Evolutionary conservation across 2,888 invertebrate genomes (phyloP).

Genomic region (Hyles lineata): DNA sequence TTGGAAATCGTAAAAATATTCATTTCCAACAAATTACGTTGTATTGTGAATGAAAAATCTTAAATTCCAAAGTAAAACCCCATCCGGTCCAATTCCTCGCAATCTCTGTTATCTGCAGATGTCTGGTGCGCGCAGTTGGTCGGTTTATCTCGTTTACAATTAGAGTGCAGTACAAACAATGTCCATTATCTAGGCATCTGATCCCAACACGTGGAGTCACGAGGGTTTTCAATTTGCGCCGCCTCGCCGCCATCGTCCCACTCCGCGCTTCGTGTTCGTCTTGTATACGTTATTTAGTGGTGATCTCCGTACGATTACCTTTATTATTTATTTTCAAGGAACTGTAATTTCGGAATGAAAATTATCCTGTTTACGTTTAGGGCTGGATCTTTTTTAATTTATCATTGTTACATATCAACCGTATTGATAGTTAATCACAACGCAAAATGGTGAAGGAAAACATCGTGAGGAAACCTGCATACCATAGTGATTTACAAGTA

Average conservation of each 20-base stretch:
- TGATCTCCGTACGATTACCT: neutral
- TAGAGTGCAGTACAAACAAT: constrained; percentile 49
- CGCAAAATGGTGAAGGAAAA: no score
- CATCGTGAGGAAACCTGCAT: no score
- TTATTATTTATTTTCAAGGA: neutral
- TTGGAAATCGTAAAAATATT: no score
- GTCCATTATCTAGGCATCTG: constrained; percentile 55
- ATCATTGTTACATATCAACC: no score
- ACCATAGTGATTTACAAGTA: no score
- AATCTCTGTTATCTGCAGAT: constrained; percentile 5
- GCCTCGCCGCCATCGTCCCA: constrained; percentile 35
- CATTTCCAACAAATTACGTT: no score
- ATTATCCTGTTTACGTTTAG: neutral
- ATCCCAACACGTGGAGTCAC: constrained; percentile 61
- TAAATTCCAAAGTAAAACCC: neutral
- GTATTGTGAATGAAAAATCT: neutral
- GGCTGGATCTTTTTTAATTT: no score
- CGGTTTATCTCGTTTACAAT: constrained; percentile 39
- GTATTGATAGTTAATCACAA: no score
- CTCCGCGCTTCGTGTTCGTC: neutral
- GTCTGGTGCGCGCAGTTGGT: constrained; percentile 3
- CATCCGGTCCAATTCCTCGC: neutral
- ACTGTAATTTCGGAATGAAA: neutral
- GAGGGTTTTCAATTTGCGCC: constrained; percentile 66
- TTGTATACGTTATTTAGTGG: neutral